phyloP scores from a whole-genome alignment of 1,140 invertebrate genomes.

The Hylaeus anthracinus region DNA sequence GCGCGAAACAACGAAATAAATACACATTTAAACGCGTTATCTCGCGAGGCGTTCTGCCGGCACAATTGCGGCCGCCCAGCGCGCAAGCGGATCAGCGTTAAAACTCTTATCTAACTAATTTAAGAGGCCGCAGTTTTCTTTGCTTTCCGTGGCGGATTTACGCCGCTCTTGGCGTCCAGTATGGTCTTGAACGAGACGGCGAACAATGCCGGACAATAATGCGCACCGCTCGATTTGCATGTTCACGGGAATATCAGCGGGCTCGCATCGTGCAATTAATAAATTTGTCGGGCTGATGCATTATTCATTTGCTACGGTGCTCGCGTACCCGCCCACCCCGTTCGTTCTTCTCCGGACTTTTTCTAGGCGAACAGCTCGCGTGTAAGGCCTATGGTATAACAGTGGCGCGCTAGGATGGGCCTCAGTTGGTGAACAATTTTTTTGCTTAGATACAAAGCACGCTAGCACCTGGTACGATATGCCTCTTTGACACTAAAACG shows the following conservation, averaged over 20 bases:
- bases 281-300: constrained; percentile 64
- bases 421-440: no score
- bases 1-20: constrained; percentile 28
- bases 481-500: no score
- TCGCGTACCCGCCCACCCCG: constrained; percentile 5
- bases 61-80: constrained; percentile 18
- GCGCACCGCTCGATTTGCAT: constrained; percentile 56
- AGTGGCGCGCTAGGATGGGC: no score
- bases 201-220: constrained; percentile 61
- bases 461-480: no score
- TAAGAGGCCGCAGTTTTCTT: constrained; percentile 40
- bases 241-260: constrained; percentile 58
- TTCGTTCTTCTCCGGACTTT: background rate
- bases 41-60: background rate
- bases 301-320: constrained; percentile 60
- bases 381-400: no score
- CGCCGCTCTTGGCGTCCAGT: constrained; percentile 40
- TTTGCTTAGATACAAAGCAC: no score
- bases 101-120: constrained; percentile 62
- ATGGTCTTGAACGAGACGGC: constrained; percentile 37
- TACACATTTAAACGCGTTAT: constrained; percentile 28
- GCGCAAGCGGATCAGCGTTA: constrained; percentile 24
- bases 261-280: constrained; percentile 64
- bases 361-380: background rate
- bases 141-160: constrained; percentile 47